Conservation (phyloP, 2,113 vertebrate species). For the Silurus meridionalis region DNA sequence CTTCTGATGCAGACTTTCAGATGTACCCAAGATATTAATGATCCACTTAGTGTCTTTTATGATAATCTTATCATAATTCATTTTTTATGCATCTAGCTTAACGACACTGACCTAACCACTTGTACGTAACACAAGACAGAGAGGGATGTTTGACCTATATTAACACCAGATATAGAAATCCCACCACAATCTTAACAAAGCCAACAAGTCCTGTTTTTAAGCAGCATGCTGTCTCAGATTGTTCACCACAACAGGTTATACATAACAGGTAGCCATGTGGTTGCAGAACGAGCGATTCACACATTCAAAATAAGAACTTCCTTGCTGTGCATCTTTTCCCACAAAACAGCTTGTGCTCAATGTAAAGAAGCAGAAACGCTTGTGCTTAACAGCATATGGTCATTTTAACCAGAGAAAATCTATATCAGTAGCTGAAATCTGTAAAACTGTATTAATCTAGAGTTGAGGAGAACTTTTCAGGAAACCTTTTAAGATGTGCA, state of each 20-base stretch:
- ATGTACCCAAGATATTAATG: neutral
- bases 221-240: constrained; percentile 52
- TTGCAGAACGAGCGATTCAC: constrained; percentile 59
- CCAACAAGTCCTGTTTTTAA: constrained; percentile 16
- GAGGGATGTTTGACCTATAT: neutral
- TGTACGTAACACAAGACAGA: neutral
- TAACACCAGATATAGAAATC: neutral
- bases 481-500: neutral
- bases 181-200: neutral
- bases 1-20: neutral
- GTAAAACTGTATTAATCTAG: neutral
- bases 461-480: neutral
- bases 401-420: neutral
- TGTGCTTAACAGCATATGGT: neutral
- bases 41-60: neutral
- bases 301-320: constrained; percentile 50
- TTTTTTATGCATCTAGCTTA: neutral
- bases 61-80: neutral
- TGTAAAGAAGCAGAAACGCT: neutral
- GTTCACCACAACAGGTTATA: constrained; percentile 36
- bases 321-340: constrained; percentile 45
- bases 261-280: constrained; percentile 63
- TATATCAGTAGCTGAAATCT: too few species aligned
- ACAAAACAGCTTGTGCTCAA: constrained; percentile 22
- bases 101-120: neutral